Evolutionary conservation across 2,797 vertebrate genomes (phyloP).

Genomic region (Paramormyrops hopkinsi): DNA sequence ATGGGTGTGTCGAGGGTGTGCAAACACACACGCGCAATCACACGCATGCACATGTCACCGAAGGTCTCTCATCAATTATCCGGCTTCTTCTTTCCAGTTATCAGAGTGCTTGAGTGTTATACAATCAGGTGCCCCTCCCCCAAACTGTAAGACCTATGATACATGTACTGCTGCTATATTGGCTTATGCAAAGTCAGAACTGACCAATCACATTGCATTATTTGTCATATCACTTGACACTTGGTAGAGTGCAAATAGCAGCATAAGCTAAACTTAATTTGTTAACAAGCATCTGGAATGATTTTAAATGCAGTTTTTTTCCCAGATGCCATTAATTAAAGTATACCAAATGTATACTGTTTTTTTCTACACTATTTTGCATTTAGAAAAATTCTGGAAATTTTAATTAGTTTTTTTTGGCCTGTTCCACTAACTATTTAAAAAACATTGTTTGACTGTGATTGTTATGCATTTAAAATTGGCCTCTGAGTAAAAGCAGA

Average conservation of each 20-base stretch:
- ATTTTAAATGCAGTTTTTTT: background rate
- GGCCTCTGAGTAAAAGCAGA: background rate
- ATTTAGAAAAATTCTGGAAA: background rate
- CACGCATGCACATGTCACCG: background rate
- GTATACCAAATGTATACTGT: background rate
- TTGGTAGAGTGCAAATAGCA: background rate
- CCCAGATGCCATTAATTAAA: background rate
- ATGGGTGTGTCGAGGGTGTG: conserved; percentile 7
- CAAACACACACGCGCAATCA: background rate
- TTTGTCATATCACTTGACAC: background rate
- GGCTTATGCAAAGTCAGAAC: background rate
- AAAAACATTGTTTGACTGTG: conserved; percentile 4
- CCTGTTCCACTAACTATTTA: background rate
- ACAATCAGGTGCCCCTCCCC: background rate
- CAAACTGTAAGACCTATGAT: background rate
- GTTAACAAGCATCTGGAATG: background rate
- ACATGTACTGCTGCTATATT: background rate
- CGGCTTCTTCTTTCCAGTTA: background rate
- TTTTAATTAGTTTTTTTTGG: background rate
- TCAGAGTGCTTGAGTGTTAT: background rate
- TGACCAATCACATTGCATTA: background rate
- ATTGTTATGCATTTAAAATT: background rate
- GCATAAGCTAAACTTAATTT: background rate
- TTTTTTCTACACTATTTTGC: background rate
- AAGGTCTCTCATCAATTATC: conserved; percentile 3